Evolutionary conservation across 2,113 vertebrate species (phyloP).

Genomic region (Antigone vipio): DNA sequence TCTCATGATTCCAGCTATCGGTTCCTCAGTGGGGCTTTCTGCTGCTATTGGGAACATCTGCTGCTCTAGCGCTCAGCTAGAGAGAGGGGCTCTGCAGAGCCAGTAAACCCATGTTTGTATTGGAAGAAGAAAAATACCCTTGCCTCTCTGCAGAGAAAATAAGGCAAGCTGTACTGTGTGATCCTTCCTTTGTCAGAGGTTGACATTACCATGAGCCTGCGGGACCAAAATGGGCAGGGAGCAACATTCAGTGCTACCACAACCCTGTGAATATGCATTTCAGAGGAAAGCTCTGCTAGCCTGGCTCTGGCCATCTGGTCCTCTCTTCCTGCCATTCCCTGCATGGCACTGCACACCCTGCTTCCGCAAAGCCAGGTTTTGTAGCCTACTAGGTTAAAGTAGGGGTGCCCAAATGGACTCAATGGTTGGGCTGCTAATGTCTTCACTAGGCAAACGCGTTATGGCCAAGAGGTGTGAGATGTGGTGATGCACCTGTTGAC

Average conservation of each 20-base stretch:
- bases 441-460: background rate
- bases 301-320: background rate
- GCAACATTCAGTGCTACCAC: background rate
- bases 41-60: background rate
- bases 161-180: background rate
- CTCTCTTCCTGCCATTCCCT: background rate
- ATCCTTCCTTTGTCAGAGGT: background rate
- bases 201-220: background rate
- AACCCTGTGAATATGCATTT: background rate
- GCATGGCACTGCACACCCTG: rapidly evolving
- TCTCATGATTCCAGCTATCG: background rate
- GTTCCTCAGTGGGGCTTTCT: background rate
- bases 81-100: background rate
- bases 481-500: background rate
- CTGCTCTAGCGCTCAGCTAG: background rate
- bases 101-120: background rate
- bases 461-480: no score
- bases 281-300: background rate
- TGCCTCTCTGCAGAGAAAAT: background rate
- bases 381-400: background rate
- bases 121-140: background rate
- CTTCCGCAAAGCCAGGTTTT: background rate
- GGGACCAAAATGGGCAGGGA: background rate
- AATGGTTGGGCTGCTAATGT: background rate
- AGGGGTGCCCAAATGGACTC: background rate